These are phyloP conservation scores for Physeter macrocephalus DNA, from an alignment of 2,113 vertebrate genomes.

Conservation along the genomic window DNA sequence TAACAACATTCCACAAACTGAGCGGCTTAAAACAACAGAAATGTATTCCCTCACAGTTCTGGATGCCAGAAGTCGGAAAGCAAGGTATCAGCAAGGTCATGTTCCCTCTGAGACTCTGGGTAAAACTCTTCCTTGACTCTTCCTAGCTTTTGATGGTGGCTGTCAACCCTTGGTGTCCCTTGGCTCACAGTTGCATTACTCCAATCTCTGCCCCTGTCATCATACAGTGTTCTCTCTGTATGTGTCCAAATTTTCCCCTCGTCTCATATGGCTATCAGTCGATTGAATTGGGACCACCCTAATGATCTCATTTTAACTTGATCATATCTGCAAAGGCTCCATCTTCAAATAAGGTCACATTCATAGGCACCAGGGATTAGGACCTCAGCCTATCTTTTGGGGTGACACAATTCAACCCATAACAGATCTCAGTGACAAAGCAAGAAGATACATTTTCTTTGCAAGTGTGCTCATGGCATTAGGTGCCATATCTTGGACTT, in stretches of 20 bases:
- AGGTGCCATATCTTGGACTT: background rate
- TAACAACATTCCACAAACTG: background rate
- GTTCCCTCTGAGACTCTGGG: background rate
- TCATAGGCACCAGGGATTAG: background rate
- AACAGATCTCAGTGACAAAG: background rate
- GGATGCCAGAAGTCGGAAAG: background rate
- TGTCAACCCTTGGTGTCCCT: too few species aligned
- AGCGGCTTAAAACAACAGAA: background rate
- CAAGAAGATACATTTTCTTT: background rate
- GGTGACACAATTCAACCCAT: background rate
- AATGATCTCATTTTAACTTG: background rate
- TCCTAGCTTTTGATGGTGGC: background rate
- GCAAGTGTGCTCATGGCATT: background rate
- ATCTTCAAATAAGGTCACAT: background rate
- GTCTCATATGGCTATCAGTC: background rate
- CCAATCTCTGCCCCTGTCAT: background rate
- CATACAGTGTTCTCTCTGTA: background rate
- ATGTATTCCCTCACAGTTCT: background rate
- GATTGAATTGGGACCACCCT: background rate
- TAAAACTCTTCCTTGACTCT: background rate
- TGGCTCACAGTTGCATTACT: accelerated
- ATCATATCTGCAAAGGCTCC: background rate
- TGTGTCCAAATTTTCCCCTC: background rate
- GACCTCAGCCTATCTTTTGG: background rate
- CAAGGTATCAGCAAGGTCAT: too few species aligned